A percentile compares a stretch with the other conserved stretches of the same genome.
phyloP scores from a whole-genome alignment of 2,113 vertebrate genomes.

The Phalacrocorax brasilianus region DNA sequence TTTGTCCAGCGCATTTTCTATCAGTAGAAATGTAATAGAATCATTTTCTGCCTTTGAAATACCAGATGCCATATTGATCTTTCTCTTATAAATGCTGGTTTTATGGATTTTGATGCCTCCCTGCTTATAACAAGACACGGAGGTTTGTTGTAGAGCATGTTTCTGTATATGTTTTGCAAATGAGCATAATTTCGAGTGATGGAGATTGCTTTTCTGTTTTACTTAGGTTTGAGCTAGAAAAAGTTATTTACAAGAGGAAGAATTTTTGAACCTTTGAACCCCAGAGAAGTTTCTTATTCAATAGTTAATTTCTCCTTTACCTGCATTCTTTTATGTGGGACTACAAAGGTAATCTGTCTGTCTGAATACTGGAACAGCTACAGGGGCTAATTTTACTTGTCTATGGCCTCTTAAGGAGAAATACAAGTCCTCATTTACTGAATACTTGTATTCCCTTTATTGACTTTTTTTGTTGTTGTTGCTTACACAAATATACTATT shows the following conservation, averaged over 20 bases:
- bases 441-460: not conserved
- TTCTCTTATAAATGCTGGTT: constrained; percentile 41
- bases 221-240: not conserved
- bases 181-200: constrained; percentile 4
- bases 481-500: not conserved
- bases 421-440: not conserved
- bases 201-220: not conserved
- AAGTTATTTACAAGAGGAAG: not conserved
- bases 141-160: not conserved
- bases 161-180: constrained; percentile 32
- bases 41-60: constrained; percentile 49
- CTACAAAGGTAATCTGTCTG: not conserved
- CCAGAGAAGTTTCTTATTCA: not conserved
- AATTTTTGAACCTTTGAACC: not conserved
- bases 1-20: constrained; percentile 29
- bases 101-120: constrained; percentile 51
- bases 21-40: constrained; percentile 32
- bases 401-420: not conserved
- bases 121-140: constrained; percentile 8
- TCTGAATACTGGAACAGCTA: not conserved
- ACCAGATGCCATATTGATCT: constrained; percentile 36
- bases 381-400: constrained; percentile 10
- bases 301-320: constrained; percentile 1
- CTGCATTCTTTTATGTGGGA: not conserved
- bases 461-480: not conserved